A percentile compares a stretch with the other conserved stretches of the same genome.
Conservation (phyloP, 1,140 invertebrate genomes). For the Phymorhynchus buccinoides region DNA sequence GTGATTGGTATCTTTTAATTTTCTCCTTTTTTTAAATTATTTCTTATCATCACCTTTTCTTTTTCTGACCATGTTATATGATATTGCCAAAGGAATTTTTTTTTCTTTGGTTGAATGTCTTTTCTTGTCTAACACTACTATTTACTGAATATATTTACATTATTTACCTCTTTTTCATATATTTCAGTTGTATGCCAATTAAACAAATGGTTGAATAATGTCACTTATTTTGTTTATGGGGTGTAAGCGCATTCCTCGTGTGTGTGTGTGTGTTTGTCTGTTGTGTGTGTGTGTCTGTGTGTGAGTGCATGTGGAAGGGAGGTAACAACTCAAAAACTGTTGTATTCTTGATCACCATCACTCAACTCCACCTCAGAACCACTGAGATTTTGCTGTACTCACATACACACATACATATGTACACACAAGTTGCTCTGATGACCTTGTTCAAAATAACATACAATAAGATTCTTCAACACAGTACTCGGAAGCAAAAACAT, state of each 20-base stretch:
- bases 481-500: too few relatives aligned
- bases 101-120: neutral
- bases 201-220: constrained; percentile 10
- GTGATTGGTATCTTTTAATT: neutral
- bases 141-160: neutral
- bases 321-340: too few relatives aligned
- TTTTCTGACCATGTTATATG: neutral
- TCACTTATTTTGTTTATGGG: neutral
- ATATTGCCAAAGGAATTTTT: neutral
- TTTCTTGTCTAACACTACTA: neutral
- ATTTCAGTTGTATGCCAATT: neutral
- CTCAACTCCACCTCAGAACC: too few relatives aligned
- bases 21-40: neutral
- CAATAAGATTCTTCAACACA: too few relatives aligned
- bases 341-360: too few relatives aligned
- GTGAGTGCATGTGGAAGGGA: neutral
- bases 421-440: too few relatives aligned
- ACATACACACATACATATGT: too few relatives aligned
- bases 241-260: neutral
- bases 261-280: neutral
- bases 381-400: too few relatives aligned
- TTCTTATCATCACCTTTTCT: neutral
- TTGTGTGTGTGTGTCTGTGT: neutral
- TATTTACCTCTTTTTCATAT: neutral
- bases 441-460: too few relatives aligned